These are phyloP conservation scores for Lydus trimaculatus DNA, from an alignment of 2,888 invertebrate species.

Conservation along the genomic window DNA sequence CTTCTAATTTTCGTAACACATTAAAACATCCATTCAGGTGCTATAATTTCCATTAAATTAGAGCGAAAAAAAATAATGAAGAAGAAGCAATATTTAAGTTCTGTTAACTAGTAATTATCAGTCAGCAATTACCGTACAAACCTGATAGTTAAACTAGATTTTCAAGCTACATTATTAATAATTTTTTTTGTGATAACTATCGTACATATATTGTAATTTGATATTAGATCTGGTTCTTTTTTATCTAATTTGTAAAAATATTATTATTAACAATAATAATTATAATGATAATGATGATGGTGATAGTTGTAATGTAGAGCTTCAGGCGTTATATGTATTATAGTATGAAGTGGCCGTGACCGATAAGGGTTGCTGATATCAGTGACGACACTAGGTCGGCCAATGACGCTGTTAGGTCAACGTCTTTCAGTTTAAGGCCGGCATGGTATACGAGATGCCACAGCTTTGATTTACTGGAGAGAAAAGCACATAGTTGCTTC, in stretches of 20 bases:
- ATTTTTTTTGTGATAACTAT: neutral
- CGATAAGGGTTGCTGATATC: conserved; percentile 33
- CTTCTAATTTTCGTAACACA: neutral
- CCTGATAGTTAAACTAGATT: conserved; percentile 1
- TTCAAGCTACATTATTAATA: neutral
- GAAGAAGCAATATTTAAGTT: neutral
- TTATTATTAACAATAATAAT: too few relatives aligned
- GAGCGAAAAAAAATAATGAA: neutral
- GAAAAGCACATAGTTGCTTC: neutral
- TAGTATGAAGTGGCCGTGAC: conserved; percentile 29
- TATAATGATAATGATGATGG: neutral
- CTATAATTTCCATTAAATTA: conserved; percentile 5
- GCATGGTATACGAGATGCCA: conserved; percentile 13
- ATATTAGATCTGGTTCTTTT: neutral
- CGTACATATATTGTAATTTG: neutral
- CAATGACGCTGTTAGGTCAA: conserved; percentile 34
- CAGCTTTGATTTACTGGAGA: conserved; percentile 22
- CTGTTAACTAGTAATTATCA: neutral
- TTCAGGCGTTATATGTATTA: neutral
- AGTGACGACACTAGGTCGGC: conserved; percentile 36
- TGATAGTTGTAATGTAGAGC: neutral
- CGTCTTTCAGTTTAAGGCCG: conserved; percentile 27
- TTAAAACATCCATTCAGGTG: neutral
- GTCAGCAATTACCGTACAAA: neutral
- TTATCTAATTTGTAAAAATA: neutral